phyloP scores from a whole-genome alignment of 2,888 invertebrate species.

The Nephrotoma guestfalica region DNA sequence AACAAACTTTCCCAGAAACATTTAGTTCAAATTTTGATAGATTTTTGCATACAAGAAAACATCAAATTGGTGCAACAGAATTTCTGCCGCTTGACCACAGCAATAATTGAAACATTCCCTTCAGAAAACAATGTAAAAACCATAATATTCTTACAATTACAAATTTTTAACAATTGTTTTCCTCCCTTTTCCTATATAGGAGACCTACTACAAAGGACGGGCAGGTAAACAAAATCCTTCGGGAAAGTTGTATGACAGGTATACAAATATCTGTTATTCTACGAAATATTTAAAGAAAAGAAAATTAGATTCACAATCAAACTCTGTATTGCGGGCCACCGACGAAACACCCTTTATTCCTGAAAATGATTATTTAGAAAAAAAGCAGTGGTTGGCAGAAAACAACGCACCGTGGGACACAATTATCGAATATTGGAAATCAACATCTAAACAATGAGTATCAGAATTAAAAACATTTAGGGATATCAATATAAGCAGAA shows the following conservation, averaged over 20 bases:
- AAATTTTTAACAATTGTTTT: neutral
- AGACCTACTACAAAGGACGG: neutral
- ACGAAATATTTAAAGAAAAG: neutral
- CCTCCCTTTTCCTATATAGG: neutral
- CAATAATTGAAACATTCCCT: neutral
- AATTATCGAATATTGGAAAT: neutral
- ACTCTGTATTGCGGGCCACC: neutral
- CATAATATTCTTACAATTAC: neutral
- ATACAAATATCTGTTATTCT: neutral
- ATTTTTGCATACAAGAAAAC: neutral
- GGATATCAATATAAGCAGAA: neutral
- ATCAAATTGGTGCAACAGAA: neutral
- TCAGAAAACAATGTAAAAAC: neutral
- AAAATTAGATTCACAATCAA: neutral
- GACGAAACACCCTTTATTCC: neutral
- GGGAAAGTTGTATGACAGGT: neutral
- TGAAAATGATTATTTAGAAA: neutral
- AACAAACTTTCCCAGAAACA: neutral
- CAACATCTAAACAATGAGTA: neutral
- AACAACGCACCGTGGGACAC: neutral
- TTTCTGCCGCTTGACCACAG: neutral
- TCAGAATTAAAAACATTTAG: neutral
- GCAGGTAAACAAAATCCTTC: neutral
- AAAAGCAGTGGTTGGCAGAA: neutral
- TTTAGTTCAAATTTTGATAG: neutral